Conservation (phyloP, 2,888 invertebrate genomes). For the Dryobota labecula region DNA sequence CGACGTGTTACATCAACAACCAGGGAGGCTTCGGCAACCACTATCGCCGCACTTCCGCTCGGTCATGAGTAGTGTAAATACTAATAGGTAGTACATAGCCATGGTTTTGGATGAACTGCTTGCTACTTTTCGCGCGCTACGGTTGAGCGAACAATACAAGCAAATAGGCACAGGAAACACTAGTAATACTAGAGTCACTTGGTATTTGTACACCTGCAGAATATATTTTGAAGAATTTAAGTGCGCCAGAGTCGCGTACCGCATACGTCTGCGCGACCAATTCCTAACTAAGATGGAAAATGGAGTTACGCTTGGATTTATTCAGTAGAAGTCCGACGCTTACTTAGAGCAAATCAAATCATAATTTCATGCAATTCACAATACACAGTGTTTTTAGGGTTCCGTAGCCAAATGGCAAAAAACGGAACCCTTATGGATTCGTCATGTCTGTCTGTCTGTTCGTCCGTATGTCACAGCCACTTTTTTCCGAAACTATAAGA, state of each 20-base stretch:
- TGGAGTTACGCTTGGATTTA: not conserved
- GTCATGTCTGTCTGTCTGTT: too few species aligned
- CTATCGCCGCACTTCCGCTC: slow-evolving; percentile 64
- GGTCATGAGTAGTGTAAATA: slow-evolving; percentile 43
- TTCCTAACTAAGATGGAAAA: slow-evolving; percentile 3
- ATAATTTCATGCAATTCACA: slow-evolving; percentile 22
- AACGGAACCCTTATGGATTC: too few species aligned
- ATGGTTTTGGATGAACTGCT: slow-evolving; percentile 4
- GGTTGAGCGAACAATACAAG: slow-evolving; percentile 1
- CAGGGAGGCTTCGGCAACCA: slow-evolving; percentile 62
- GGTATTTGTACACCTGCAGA: not conserved
- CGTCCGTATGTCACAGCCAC: too few species aligned
- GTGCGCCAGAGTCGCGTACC: not conserved
- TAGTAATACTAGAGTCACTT: not conserved
- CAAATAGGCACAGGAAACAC: not conserved
- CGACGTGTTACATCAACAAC: slow-evolving; percentile 73
- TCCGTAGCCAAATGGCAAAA: too few species aligned
- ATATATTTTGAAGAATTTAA: not conserved
- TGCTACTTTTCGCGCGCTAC: not conserved
- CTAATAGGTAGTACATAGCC: not conserved
- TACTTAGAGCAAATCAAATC: slow-evolving; percentile 28
- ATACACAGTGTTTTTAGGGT: too few species aligned
- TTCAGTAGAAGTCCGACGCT: not conserved
- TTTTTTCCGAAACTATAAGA: too few species aligned
- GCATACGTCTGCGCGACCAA: not conserved